These are phyloP conservation scores for Semicossyphus pulcher DNA, from an alignment of 2,113 vertebrate genomes.

Conservation along the genomic window DNA sequence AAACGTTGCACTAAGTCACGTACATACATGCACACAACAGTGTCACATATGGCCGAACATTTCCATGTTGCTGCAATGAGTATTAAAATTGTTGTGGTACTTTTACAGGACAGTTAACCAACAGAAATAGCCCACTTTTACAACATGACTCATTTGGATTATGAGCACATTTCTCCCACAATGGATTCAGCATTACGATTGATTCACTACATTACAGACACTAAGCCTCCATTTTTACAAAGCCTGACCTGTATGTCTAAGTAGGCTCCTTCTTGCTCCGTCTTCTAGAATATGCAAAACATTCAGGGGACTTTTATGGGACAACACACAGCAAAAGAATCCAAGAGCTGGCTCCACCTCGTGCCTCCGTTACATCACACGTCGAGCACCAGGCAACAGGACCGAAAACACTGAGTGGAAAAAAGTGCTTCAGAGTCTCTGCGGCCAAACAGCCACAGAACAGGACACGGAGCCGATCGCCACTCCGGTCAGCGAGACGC, in stretches of 20 bases:
- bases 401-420: constrained; percentile 65
- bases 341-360: constrained; percentile 59
- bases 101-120: background rate
- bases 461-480: background rate
- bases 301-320: constrained; percentile 47
- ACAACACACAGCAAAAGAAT: constrained; percentile 59
- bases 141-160: background rate
- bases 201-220: background rate
- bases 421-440: constrained; percentile 57
- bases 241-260: background rate
- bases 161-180: background rate
- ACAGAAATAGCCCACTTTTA: background rate
- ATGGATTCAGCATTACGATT: background rate
- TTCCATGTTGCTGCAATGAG: background rate
- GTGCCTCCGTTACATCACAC: constrained; percentile 61
- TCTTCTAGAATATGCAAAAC: background rate
- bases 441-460: background rate
- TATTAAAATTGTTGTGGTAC: background rate
- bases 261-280: background rate
- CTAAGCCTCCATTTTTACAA: background rate
- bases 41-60: background rate
- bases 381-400: constrained; percentile 56
- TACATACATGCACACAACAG: background rate
- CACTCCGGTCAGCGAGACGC: background rate
- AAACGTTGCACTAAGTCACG: no score